phyloP scores from a whole-genome alignment of 1,140 invertebrate genomes.

The Probaryconus sp. region DNA sequence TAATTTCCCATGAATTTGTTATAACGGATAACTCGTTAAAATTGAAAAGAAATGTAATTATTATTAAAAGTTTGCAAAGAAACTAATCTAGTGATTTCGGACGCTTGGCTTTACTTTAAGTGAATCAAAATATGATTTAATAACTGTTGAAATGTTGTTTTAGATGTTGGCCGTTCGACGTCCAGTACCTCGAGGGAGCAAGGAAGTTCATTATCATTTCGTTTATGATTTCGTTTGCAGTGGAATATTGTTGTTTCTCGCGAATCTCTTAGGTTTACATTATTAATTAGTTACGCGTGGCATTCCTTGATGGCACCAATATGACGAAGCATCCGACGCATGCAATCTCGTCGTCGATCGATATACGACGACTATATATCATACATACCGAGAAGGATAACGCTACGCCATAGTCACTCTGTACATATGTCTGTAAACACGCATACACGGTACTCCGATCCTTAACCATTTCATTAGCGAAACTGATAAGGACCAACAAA shows the following conservation, averaged over 20 bases:
- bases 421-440: conserved; percentile 55
- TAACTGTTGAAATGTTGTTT: too few species aligned
- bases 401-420: conserved; percentile 48
- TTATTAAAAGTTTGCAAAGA: too few species aligned
- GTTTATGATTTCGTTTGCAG: conserved; percentile 12
- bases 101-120: too few species aligned
- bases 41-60: too few species aligned
- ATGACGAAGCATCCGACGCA: conserved; percentile 40
- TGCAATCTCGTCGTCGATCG: conserved; percentile 42
- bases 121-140: too few species aligned
- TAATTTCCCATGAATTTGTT: too few species aligned
- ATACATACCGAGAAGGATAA: conserved; percentile 38
- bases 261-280: conserved; percentile 28
- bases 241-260: conserved; percentile 16
- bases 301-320: conserved; percentile 48
- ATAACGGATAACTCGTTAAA: too few species aligned
- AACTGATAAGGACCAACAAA: conserved; percentile 45
- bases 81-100: too few species aligned
- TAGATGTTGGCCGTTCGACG: too few species aligned
- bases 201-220: conserved; percentile 26
- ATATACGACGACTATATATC: conserved; percentile 31
- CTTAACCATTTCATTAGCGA: conserved; percentile 56
- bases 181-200: too few species aligned
- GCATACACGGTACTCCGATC: conserved; percentile 45
- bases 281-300: conserved; percentile 50